phyloP scores from a whole-genome alignment of 2,113 vertebrate genomes.

The Rhynchopsitta pachyrhyncha region DNA sequence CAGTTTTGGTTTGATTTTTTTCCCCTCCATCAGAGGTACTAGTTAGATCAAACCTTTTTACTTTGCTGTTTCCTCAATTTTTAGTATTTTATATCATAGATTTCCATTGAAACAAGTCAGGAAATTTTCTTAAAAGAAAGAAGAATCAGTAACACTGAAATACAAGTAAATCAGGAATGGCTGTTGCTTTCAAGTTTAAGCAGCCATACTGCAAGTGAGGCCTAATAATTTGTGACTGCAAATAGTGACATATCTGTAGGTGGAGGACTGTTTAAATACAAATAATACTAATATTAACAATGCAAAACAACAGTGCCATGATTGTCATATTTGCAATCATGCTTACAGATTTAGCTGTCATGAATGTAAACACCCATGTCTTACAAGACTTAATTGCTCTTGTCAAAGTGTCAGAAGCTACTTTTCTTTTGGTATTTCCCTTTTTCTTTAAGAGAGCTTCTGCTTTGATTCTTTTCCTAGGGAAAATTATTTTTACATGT shows the following conservation, averaged over 20 bases:
- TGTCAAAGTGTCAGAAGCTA: neutral
- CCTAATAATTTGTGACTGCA: neutral
- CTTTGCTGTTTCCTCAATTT: neutral
- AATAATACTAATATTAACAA: slow-evolving; percentile 19
- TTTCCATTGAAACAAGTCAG: neutral
- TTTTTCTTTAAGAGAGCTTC: neutral
- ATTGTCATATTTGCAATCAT: slow-evolving; percentile 29
- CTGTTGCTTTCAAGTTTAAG: neutral
- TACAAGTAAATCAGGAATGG: neutral
- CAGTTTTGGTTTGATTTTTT: neutral
- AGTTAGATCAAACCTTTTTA: neutral
- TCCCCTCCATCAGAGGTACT: neutral
- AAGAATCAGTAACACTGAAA: neutral
- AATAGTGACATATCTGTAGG: neutral
- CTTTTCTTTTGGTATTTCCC: neutral
- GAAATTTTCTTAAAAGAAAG: neutral
- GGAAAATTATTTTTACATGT: neutral
- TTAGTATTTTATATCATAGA: neutral
- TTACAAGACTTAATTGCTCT: neutral
- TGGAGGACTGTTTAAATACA: neutral
- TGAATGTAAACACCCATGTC: neutral
- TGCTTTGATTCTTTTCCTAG: neutral
- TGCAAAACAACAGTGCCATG: neutral
- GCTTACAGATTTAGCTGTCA: neutral
- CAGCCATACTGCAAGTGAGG: neutral